These are phyloP conservation scores for Melanostigma gelatinosum DNA, from an alignment of 2,113 vertebrate species.

Conservation along the genomic window DNA sequence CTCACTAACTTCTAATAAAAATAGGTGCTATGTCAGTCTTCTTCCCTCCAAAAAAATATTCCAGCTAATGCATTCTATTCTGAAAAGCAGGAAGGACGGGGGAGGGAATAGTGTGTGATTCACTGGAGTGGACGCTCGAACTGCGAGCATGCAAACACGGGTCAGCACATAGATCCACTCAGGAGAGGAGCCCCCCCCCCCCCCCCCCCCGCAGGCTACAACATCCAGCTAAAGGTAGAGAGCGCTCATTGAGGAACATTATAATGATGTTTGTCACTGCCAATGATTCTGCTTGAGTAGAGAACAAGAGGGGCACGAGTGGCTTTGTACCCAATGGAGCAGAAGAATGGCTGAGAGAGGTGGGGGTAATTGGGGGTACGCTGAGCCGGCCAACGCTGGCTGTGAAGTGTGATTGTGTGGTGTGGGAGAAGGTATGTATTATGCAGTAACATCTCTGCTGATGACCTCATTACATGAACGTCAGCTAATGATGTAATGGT, in stretches of 20 bases:
- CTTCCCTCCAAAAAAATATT: not conserved
- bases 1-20: constrained; percentile 26
- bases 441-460: not conserved
- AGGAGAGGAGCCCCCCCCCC: constrained; percentile 58
- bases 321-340: constrained; percentile 68
- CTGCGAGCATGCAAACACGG: constrained; percentile 52
- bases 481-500: constrained; percentile 41
- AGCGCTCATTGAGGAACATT: constrained; percentile 63
- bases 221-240: constrained; percentile 72
- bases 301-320: constrained; percentile 65
- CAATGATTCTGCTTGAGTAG: constrained; percentile 73
- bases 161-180: constrained; percentile 61
- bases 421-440: constrained; percentile 14
- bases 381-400: not conserved
- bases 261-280: constrained; percentile 77
- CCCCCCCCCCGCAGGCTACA: constrained; percentile 61
- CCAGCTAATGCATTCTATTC: constrained; percentile 31
- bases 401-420: constrained; percentile 10
- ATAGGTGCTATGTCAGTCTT: constrained; percentile 21
- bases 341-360: constrained; percentile 71
- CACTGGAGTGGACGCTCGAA: constrained; percentile 57
- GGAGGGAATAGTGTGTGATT: constrained; percentile 49
- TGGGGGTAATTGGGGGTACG: constrained; percentile 19
- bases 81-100: constrained; percentile 12
- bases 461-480: constrained; percentile 45